Percentiles rank a stretch among this genome's conserved stretches.
Evolutionary conservation across 2,888 invertebrate genomes (phyloP).

Genomic region (Drosophila ezoana): DNA sequence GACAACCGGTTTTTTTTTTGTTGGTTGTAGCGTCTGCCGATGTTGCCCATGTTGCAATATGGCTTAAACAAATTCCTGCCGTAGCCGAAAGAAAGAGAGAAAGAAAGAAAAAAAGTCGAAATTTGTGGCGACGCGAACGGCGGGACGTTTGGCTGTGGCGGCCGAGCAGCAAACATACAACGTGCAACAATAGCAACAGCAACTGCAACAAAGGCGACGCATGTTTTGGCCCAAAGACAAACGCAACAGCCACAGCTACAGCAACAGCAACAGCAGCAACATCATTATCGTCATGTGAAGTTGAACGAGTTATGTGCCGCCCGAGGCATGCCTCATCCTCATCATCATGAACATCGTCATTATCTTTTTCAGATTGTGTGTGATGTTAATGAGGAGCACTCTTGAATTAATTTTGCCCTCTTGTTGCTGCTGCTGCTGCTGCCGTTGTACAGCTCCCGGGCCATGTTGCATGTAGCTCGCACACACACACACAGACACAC

Average conservation of each 20-base stretch:
- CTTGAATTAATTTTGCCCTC: constrained; percentile 55
- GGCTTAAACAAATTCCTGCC: constrained; percentile 53
- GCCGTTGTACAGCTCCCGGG: constrained; percentile 36
- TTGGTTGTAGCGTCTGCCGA: constrained; percentile 8
- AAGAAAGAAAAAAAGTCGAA: constrained; percentile 11
- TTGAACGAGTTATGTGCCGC: constrained; percentile 56
- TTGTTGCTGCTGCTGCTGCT: constrained; percentile 31
- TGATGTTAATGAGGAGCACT: constrained; percentile 64
- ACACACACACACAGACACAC: constrained; percentile 10
- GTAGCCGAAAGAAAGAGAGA: constrained; percentile 21
- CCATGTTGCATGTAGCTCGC: constrained; percentile 49
- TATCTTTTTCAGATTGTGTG: constrained; percentile 39
- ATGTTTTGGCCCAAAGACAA: constrained; percentile 51
- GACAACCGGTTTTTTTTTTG: constrained; percentile 48
- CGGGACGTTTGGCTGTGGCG: constrained; percentile 16
- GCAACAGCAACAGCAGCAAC: constrained; percentile 21
- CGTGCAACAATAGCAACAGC: constrained; percentile 27
- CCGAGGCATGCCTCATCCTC: constrained; percentile 28
- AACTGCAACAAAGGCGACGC: constrained; percentile 41
- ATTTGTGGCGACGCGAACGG: constrained; percentile 20
- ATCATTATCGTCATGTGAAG: constrained; percentile 40
- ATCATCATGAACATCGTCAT: constrained; percentile 13
- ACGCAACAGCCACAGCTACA: constrained; percentile 26
- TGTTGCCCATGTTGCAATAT: constrained; percentile 15
- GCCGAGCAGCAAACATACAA: constrained; percentile 35